Conservation (phyloP, 2,888 invertebrate species). For the Trichogramma evanescens region DNA sequence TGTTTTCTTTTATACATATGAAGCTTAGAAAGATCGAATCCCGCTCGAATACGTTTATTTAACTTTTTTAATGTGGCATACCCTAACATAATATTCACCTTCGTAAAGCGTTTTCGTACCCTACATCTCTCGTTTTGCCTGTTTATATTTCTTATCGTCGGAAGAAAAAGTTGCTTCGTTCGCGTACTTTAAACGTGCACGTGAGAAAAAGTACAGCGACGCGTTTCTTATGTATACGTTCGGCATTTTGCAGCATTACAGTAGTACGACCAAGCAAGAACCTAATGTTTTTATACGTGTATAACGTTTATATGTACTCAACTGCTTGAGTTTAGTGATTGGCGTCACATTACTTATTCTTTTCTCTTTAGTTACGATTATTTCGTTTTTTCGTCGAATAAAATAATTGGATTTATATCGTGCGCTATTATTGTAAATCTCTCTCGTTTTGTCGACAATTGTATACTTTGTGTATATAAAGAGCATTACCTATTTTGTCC, state of each 20-base stretch:
- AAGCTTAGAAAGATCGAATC: constrained; percentile 21
- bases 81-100: too few species aligned
- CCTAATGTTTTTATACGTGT: too few species aligned
- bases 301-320: too few species aligned
- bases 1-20: constrained; percentile 12
- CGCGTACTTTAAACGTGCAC: constrained; percentile 17
- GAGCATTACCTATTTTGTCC: constrained; percentile 18
- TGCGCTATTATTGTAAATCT: constrained; percentile 12
- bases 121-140: too few species aligned
- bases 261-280: too few species aligned
- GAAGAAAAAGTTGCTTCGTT: constrained; percentile 20
- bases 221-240: too few species aligned
- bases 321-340: too few species aligned
- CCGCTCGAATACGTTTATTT: constrained; percentile 17
- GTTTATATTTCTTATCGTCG: constrained; percentile 5
- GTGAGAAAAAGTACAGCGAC: not conserved
- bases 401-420: constrained; percentile 14
- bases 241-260: too few species aligned
- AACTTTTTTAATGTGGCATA: not conserved
- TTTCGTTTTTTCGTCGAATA: not conserved
- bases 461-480: constrained; percentile 11
- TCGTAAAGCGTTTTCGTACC: too few species aligned
- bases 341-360: too few species aligned
- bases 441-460: constrained; percentile 7
- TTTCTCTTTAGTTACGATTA: too few species aligned